Base-by-base conservation (phyloP, 1,140 invertebrate genomes). In the Ridgeia piscesae region DNA sequence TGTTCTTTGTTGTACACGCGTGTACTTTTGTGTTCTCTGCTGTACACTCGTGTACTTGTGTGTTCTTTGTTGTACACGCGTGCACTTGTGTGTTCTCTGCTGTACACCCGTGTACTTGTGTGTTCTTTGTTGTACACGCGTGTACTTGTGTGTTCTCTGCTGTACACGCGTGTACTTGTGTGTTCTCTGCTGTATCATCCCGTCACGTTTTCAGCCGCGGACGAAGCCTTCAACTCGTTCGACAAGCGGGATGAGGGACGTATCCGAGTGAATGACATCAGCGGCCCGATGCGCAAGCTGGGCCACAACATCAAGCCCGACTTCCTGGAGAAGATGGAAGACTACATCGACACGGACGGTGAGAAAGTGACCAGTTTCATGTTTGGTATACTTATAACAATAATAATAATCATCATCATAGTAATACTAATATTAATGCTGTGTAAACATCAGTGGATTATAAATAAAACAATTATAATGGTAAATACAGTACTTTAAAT, bases 311-410 rank as follows among this genome's bases (percentile, higher is more conserved):
- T 96, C 91, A 96, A 95, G 93, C 93, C 94, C 89, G 95, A 95
- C 31, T 95, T 95, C 93, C 94, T 96, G 31, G 95, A 95, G 92
- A 94, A 94, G 58, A 96, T 95, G 95, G 94, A 95, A 50, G 95
- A 96, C 93, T 94, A 95, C 58, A 94, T 94, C 35, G 96, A 96
- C 93, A 95, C 95, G 91, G 96, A 96, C 88, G 95, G 95, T 96
- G 93, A 91, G 94, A 14, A 42, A 42, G 42, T 42, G 42, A 42
- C 11, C 42, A 11, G 11, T 42, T 42, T 42, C 4, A 42, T 42
- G n/a, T 89, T 89, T 34, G 89, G 89, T 89, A 34, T 89, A n/a
- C n/a, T n/a, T n/a, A n/a, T n/a, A n/a, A n/a, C n/a, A n/a, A n/a
- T n/a, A n/a, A n/a, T n/a, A n/a, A n/a, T n/a, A n/a, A n/a, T n/a